These are phyloP conservation scores for Drosophila incognita DNA, from an alignment of 2,888 invertebrate genomes.

Conservation along the genomic window DNA sequence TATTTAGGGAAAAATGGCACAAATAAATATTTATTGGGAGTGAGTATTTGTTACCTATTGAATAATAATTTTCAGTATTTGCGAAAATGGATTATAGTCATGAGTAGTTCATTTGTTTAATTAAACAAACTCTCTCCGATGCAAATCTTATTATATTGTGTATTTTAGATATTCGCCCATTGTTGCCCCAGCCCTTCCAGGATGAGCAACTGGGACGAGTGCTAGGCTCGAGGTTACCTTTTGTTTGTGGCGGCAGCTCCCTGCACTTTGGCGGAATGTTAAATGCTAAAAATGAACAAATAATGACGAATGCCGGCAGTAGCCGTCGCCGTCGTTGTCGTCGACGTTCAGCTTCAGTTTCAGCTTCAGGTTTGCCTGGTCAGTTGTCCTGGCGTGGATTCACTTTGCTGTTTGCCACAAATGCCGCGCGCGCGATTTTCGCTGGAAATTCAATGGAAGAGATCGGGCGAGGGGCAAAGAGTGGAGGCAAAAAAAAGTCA, in stretches of 20 bases:
- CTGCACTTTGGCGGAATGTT: slow-evolving; percentile 81
- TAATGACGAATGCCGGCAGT: slow-evolving; percentile 82
- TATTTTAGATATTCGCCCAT: slow-evolving; percentile 24
- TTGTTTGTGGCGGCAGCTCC: slow-evolving; percentile 25
- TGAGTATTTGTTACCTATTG: background rate
- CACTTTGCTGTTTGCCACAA: slow-evolving; percentile 55
- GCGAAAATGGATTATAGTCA: background rate
- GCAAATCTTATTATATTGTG: background rate
- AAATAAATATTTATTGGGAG: background rate
- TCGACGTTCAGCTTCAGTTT: slow-evolving; percentile 10
- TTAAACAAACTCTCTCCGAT: background rate
- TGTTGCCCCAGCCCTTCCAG: slow-evolving; percentile 5
- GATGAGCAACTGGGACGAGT: slow-evolving; percentile 24
- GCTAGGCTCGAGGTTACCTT: slow-evolving; percentile 37
- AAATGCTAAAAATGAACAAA: slow-evolving; percentile 84
- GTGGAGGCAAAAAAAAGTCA: slow-evolving; percentile 23
- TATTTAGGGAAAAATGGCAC: background rate
- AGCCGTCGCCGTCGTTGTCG: slow-evolving; percentile 19
- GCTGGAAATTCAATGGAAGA: slow-evolving; percentile 56
- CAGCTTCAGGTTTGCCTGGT: slow-evolving; percentile 22
- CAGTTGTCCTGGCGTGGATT: slow-evolving; percentile 27
- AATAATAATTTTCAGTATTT: background rate
- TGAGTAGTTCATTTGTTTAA: background rate
- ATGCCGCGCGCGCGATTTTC: slow-evolving; percentile 64
- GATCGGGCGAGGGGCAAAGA: background rate